A percentile compares a stretch with the other conserved stretches of the same genome.
Conservation (phyloP, 1,140 invertebrate genomes). For the Cecropterus lyciades region DNA sequence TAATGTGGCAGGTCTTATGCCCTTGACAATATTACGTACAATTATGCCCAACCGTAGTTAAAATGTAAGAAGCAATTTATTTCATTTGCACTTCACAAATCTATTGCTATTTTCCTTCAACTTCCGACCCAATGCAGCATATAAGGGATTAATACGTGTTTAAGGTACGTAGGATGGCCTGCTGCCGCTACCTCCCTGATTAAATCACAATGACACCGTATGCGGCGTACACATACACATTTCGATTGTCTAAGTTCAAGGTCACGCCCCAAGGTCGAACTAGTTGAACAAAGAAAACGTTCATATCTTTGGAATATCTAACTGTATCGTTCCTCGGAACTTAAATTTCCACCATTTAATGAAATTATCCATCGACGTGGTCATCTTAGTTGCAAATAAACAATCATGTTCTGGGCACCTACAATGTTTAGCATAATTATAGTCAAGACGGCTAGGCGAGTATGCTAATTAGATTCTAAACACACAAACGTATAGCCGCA, state of each 20-base stretch:
- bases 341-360: background rate
- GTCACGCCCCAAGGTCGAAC: constrained; percentile 66
- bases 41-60: no score
- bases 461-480: constrained; percentile 68
- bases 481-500: constrained; percentile 28
- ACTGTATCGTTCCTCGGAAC: background rate
- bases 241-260: constrained; percentile 63
- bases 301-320: background rate
- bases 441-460: constrained; percentile 40
- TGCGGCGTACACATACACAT: constrained; percentile 18
- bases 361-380: background rate
- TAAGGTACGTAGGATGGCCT: no score
- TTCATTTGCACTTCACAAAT: no score
- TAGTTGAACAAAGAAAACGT: constrained; percentile 49
- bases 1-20: no score
- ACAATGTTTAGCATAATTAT: constrained; percentile 12
- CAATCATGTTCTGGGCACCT: constrained; percentile 32
- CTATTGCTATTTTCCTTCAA: no score
- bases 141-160: no score
- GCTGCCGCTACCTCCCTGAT: background rate
- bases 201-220: constrained; percentile 19
- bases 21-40: no score
- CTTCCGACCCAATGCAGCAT: no score
- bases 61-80: no score
- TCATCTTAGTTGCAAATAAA: constrained; percentile 40